Conservation (phyloP, 2,797 vertebrate species). For the Adelosebastes latens region DNA sequence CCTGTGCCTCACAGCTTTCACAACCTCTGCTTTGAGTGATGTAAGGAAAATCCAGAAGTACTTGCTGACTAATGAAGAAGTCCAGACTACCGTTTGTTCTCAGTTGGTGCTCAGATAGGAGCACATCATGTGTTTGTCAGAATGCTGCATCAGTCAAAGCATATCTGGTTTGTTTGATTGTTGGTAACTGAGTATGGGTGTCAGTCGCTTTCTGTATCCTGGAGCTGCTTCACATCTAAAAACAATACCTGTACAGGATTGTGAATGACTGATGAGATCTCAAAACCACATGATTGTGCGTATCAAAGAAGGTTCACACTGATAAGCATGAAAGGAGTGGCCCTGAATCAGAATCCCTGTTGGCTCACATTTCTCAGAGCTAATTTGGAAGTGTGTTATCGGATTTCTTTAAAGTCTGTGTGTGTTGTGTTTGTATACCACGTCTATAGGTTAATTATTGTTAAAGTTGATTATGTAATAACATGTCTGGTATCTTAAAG, state of each 20-base stretch:
- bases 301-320: too few species aligned
- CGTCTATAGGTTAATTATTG: background rate
- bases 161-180: too few species aligned
- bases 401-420: background rate
- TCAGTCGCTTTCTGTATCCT: too few species aligned
- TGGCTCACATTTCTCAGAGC: background rate
- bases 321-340: background rate
- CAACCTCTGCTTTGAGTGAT: too few species aligned
- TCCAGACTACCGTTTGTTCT: too few species aligned
- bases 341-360: background rate
- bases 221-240: background rate
- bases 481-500: background rate
- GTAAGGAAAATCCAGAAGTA: too few species aligned
- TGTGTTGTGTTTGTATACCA: background rate
- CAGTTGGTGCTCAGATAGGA: too few species aligned
- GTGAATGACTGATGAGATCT: background rate
- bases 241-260: background rate
- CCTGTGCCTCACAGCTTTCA: too few species aligned
- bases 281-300: background rate
- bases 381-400: background rate
- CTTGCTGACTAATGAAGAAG: too few species aligned
- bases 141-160: too few species aligned
- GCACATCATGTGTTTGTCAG: too few species aligned
- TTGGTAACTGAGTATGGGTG: too few species aligned
- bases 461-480: background rate